Percentiles rank a stretch among this genome's conserved stretches.
phyloP scores from a whole-genome alignment of 2,113 vertebrate species.

The Spheniscus mendiculus region DNA sequence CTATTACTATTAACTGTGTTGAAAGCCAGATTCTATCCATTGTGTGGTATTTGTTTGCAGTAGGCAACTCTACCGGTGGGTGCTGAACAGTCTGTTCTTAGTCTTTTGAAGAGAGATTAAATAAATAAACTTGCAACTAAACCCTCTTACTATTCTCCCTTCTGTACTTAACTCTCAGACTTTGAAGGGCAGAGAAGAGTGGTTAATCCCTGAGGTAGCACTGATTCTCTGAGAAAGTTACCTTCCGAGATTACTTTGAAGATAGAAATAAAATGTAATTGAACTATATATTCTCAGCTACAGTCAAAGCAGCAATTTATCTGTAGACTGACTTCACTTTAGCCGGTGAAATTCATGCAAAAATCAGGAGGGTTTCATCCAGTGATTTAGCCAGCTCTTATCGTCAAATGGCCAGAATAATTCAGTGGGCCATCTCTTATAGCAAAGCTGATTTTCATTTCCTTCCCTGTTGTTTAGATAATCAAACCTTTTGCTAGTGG shows the following conservation, averaged over 20 bases:
- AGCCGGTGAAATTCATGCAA: neutral
- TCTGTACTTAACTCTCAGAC: neutral
- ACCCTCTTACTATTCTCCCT: neutral
- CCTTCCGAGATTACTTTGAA: neutral
- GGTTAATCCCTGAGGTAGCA: neutral
- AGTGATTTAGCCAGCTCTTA: neutral
- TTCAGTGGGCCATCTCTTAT: neutral
- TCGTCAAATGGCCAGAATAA: neutral
- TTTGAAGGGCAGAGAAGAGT: neutral
- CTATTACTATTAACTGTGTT: neutral
- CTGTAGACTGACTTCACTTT: neutral
- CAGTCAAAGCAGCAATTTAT: neutral
- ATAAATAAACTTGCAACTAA: neutral
- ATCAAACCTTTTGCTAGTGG: neutral
- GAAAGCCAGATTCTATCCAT: neutral
- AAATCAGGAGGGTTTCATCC: neutral
- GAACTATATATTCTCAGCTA: neutral
- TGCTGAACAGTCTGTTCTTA: neutral
- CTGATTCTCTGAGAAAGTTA: neutral
- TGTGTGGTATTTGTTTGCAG: neutral
- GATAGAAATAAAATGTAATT: neutral
- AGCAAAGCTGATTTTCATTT: neutral
- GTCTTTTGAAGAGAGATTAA: neutral
- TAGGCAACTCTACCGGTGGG: neutral
- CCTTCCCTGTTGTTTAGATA: neutral